phyloP scores from a whole-genome alignment of 2,797 vertebrate genomes.

The Pagetopsis macropterus region DNA sequence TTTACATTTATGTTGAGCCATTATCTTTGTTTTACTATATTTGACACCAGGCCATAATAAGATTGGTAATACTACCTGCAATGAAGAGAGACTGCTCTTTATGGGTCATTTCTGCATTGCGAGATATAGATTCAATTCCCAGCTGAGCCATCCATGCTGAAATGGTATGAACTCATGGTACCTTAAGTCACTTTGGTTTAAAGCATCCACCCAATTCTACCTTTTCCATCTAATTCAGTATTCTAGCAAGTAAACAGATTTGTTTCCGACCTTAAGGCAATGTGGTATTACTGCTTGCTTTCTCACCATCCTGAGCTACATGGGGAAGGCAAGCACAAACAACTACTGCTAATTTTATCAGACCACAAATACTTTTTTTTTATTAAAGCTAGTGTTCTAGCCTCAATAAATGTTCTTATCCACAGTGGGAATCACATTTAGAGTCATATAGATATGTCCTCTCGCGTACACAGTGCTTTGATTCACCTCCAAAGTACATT shows the following conservation, averaged over 20 bases:
- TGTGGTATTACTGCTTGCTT: slow-evolving; percentile 17
- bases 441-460: not conserved
- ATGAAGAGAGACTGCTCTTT: slow-evolving; percentile 32
- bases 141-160: slow-evolving; percentile 24
- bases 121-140: slow-evolving; percentile 39
- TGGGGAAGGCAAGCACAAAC: not conserved
- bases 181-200: slow-evolving; percentile 44
- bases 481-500: slow-evolving; percentile 45
- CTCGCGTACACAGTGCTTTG: slow-evolving; percentile 18
- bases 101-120: slow-evolving; percentile 31
- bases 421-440: not conserved
- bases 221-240: slow-evolving; percentile 38
- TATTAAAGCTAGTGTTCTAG: slow-evolving; percentile 14
- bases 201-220: slow-evolving; percentile 37
- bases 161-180: slow-evolving; percentile 40
- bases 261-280: slow-evolving; percentile 23
- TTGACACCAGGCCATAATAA: slow-evolving; percentile 20
- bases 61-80: not conserved
- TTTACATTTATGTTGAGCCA: slow-evolving; percentile 3
- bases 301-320: slow-evolving; percentile 20
- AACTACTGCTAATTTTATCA: slow-evolving; percentile 7
- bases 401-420: slow-evolving; percentile 1
- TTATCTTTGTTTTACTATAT: slow-evolving; percentile 9
- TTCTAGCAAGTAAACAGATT: slow-evolving; percentile 24
- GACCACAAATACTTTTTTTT: slow-evolving; percentile 11